Conservation (phyloP, 2,113 vertebrate species). For the Tapirus terrestris region DNA sequence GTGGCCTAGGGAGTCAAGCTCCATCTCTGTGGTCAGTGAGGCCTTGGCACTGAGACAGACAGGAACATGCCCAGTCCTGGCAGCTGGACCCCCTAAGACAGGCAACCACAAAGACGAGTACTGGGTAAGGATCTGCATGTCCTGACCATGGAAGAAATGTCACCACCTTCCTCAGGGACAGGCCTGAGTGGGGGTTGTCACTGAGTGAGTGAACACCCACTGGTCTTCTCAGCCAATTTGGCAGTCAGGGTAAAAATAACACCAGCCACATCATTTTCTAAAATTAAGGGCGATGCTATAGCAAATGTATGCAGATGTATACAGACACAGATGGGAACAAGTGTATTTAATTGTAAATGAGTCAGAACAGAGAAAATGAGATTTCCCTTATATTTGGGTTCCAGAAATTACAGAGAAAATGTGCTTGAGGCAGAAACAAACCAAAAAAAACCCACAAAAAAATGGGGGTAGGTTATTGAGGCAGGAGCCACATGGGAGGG, state of each 20-base stretch:
- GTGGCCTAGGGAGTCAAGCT: background rate
- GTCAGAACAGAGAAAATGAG: conserved; percentile 80
- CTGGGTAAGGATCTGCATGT: background rate
- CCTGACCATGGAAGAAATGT: conserved; percentile 27
- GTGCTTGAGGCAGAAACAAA: conserved; percentile 79
- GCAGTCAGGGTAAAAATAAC: conserved; percentile 77
- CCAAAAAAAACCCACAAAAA: background rate
- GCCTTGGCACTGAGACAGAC: background rate
- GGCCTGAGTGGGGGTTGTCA: background rate
- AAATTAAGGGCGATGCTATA: conserved; percentile 79
- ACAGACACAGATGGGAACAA: conserved; percentile 84
- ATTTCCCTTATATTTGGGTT: conserved; percentile 84
- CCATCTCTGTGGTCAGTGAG: background rate
- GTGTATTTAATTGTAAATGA: conserved; percentile 84
- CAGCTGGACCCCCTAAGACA: background rate
- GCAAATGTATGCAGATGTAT: conserved; percentile 83
- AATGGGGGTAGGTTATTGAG: background rate
- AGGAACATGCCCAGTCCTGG: background rate
- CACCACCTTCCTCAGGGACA: background rate
- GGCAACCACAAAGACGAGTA: background rate
- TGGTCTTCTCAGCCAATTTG: conserved; percentile 68
- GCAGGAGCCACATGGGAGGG: background rate
- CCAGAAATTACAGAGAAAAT: conserved; percentile 82
- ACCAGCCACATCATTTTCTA: conserved; percentile 77
- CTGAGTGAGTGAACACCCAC: conserved; percentile 55